Base-by-base conservation (phyloP, 1,140 invertebrate genomes). In the Latrodectus geometricus region DNA sequence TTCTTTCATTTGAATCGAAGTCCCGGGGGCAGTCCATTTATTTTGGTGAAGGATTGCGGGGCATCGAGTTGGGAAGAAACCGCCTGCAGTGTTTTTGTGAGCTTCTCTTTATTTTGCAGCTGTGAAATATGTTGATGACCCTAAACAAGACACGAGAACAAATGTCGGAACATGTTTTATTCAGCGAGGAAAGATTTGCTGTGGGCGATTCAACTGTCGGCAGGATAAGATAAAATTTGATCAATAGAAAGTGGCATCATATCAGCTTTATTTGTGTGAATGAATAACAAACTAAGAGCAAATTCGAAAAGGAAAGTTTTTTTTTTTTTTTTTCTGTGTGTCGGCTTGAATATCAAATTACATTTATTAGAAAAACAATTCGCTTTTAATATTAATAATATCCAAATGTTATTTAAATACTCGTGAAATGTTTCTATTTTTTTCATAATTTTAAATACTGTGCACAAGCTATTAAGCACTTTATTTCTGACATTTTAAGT, bases 41-140 rank as follows among this genome's bases (percentile, higher is more conserved):
- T 75, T 75, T 75, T 52, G 8, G 17, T 50, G 9, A 49, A 49
- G 54, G 11, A 61, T 50, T 52, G 14, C 23, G 15, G 9, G 15
- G 23, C 17, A 23, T 50, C 2, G 74, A 17, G 52, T 21, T 54
- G 54, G 9, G 35, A 66, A 65, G 66, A 48, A 21, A 66, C 56
- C 50, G 56, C 76, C 76, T n/a, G 35, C 48, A 61, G 76, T 78
- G 65, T 78, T 76, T 76, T 76, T 66, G 76, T 65, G 61, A 8
- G 61, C n/a, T 8, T 23, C 56, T 78, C 50, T 68, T 21, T 68
- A 49, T 66, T 78, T 66, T n/a, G 76, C 35, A 17, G 56, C n/a
- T 49, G 61, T 78, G 76, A 78, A 78, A 78, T 78, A 78, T 78
- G 76, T 68, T 78, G 76, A 78, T 78, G 76, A 50, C 48, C 20